A percentile compares a stretch with the other conserved stretches of the same genome.
phyloP scores from a whole-genome alignment of 2,113 vertebrate genomes.

The Callospermophilus lateralis region DNA sequence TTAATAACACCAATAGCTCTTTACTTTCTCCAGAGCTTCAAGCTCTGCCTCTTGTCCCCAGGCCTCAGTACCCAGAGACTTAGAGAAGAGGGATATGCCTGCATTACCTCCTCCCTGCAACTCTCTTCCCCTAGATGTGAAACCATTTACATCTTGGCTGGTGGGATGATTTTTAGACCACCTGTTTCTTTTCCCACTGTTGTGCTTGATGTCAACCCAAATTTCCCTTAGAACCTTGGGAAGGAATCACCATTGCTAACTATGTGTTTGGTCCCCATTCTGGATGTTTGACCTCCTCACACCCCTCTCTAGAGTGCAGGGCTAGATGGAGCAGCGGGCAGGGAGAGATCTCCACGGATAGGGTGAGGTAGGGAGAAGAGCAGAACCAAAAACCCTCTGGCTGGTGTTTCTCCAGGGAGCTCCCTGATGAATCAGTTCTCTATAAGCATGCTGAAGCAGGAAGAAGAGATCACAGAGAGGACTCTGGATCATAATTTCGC shows the following conservation, averaged over 20 bases:
- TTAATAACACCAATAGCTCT: not conserved
- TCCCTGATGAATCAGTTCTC: constrained; percentile 29
- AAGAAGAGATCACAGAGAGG: not conserved
- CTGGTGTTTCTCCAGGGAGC: not conserved
- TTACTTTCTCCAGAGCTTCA: not conserved
- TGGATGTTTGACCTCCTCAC: not conserved
- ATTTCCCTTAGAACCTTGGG: not conserved
- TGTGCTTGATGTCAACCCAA: not conserved
- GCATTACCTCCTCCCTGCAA: not conserved
- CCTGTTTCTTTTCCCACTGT: not conserved
- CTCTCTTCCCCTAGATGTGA: not conserved
- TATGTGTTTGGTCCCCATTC: not conserved
- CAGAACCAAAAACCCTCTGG: not conserved
- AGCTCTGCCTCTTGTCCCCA: not conserved
- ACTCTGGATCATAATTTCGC: not conserved
- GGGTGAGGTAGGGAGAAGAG: not conserved
- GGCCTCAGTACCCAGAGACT: not conserved
- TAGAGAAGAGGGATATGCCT: not conserved
- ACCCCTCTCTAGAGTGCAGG: not conserved
- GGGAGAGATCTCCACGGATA: not conserved
- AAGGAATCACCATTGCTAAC: not conserved
- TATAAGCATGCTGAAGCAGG: not conserved
- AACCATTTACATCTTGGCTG: not conserved
- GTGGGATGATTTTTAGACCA: not conserved
- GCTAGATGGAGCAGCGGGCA: not conserved